Evolutionary conservation across 2,797 vertebrate genomes (phyloP), one percentile per base, ranked within the genome.

Genomic region (Gambelia wislizenii): DNA sequence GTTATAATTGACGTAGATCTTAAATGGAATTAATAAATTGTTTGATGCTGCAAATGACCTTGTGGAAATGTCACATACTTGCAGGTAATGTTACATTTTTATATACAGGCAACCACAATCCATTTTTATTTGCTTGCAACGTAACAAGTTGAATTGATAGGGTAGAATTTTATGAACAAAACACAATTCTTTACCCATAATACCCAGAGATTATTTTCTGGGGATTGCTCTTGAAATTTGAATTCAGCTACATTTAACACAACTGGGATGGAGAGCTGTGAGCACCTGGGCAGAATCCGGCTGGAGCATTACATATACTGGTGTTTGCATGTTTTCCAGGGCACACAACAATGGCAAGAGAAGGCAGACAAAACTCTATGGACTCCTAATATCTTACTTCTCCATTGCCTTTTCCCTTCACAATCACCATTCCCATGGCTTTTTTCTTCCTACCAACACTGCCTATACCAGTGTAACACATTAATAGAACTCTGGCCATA

Each of bases 51-150:
- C 64, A 36, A 85, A 89, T 87, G 83, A 86, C 91, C 87, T 88
- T 96, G 92, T 94, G 93, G 94, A 96, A 96, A 95, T 90, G 93
- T 93, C 92, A 85, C 91, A 95, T 61, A 91, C 61, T 76, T 42
- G 61, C 89, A 94, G 92, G 89, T 90, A 75, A 91, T 67, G 84
- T 92, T 84, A 90, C 22, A 52, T 6, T 0, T 85, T 64, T 86
- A 56, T 64, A 85, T 74, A 91, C 18, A 79, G 94, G 89, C 83
- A 94, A 94, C 86, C 76, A 85, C 39, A 93, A 82, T 94, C 91
- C 87, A 89, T 56, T 89, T 80, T 54, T 54, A 67, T 2, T 77
- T 92, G 79, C 67, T 86, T 44, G 82, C 56, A n/a, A 87, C 91
- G 90, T 79, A 93, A 70, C 25, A 25, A 59, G 93, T 92, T 95